These are phyloP conservation scores for Lepidocolaptes lacrymiger DNA, from an alignment of 2,797 vertebrate species.

Conservation along the genomic window DNA sequence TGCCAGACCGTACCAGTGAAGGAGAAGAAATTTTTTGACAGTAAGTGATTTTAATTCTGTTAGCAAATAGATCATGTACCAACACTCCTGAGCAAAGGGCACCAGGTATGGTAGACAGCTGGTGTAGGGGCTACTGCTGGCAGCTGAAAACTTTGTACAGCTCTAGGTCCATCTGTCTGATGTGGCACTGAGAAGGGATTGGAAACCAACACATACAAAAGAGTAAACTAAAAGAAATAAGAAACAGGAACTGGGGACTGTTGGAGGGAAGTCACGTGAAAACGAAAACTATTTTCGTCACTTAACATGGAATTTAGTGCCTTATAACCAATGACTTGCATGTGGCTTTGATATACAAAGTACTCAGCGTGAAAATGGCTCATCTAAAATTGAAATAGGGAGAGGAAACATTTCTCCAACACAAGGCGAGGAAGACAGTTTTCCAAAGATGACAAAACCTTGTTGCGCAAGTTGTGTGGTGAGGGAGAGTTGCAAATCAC, in stretches of 20 bases:
- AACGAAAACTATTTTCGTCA: background rate
- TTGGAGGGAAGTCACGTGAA: background rate
- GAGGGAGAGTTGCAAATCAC: background rate
- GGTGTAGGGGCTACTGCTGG: background rate
- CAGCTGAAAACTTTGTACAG: background rate
- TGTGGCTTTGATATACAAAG: background rate
- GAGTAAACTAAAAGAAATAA: background rate
- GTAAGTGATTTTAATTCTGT: background rate
- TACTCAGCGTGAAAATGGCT: background rate
- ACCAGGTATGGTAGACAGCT: constrained; percentile 21
- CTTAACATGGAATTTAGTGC: background rate
- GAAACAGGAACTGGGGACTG: background rate
- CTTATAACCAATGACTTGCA: background rate
- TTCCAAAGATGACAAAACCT: constrained; percentile 21
- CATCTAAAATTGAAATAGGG: background rate
- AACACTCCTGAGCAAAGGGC: constrained; percentile 17
- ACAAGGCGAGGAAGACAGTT: background rate
- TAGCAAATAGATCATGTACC: background rate
- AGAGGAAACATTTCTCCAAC: background rate
- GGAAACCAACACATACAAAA: background rate
- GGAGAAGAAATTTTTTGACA: background rate
- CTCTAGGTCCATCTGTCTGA: constrained; percentile 39
- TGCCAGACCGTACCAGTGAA: background rate
- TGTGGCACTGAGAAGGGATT: background rate
- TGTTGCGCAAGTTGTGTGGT: background rate